phyloP scores from a whole-genome alignment of 1,140 invertebrate species.

The Aphelenchoides avenae region DNA sequence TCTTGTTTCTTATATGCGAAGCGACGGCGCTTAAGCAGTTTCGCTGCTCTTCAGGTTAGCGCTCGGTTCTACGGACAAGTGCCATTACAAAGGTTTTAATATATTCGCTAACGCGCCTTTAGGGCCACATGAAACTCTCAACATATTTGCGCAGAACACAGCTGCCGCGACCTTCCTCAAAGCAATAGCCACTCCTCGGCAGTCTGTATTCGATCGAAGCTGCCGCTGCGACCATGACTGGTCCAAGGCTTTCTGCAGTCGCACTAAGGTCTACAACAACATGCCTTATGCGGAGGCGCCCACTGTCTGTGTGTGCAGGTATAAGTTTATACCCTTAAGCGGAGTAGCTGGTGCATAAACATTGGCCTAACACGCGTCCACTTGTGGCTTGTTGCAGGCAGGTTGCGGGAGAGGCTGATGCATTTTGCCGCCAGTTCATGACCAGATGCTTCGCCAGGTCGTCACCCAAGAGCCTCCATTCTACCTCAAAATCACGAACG shows the following conservation, averaged over 20 bases:
- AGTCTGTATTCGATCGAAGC: conserved; percentile 20
- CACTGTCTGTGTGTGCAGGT: conserved; percentile 43
- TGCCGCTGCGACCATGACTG: conserved; percentile 35
- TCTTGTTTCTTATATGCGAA: too few relatives aligned
- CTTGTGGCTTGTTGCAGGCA: too few relatives aligned
- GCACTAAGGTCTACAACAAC: conserved; percentile 11
- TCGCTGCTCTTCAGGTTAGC: too few relatives aligned
- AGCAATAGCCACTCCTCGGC: conserved; percentile 10
- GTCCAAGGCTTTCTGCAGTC: conserved; percentile 21
- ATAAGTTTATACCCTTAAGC: conserved; percentile 5
- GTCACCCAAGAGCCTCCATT: too few relatives aligned
- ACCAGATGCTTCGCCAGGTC: conserved; percentile 32
- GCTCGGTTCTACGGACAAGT: too few relatives aligned
- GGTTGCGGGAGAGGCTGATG: conserved; percentile 14
- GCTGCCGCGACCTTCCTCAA: conserved; percentile 19
- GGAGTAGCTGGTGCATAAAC: too few relatives aligned
- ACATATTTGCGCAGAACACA: too few relatives aligned
- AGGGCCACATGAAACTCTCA: too few relatives aligned
- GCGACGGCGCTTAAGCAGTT: too few relatives aligned
- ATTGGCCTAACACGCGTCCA: too few relatives aligned
- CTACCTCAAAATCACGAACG: conserved; percentile 17
- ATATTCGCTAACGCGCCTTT: too few relatives aligned
- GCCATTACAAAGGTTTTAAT: too few relatives aligned
- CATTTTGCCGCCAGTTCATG: conserved; percentile 31
- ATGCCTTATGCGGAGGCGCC: conserved; percentile 26